A percentile compares a stretch with the other conserved stretches of the same genome.
phyloP scores from a whole-genome alignment of 2,113 vertebrate species.

The Thryonomys swinderianus region DNA sequence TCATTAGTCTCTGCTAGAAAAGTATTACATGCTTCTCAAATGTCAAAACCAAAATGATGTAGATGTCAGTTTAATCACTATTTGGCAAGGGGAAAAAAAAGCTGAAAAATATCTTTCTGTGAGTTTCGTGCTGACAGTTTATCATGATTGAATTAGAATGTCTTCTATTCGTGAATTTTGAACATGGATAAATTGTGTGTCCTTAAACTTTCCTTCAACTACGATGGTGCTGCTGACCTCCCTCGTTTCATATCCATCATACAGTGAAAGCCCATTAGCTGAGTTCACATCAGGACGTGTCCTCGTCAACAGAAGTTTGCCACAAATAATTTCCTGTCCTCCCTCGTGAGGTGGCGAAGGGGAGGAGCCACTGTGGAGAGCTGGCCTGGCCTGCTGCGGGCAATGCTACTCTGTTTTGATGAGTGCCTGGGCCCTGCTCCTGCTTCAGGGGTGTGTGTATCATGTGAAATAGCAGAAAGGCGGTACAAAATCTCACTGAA shows the following conservation, averaged over 20 bases:
- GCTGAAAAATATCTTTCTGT: constrained; percentile 71
- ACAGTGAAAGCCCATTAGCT: constrained; percentile 57
- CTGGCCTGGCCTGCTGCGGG: constrained; percentile 7
- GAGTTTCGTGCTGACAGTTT: constrained; percentile 75
- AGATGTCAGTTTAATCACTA: constrained; percentile 70
- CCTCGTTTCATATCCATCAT: constrained; percentile 65
- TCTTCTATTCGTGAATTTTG: constrained; percentile 76
- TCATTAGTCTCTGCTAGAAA: constrained; percentile 71
- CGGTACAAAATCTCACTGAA: constrained; percentile 50
- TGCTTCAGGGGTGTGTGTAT: background rate
- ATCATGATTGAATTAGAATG: constrained; percentile 76
- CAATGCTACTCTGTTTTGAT: background rate
- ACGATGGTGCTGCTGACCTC: constrained; percentile 25
- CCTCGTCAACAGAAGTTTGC: constrained; percentile 41
- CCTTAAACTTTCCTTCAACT: constrained; percentile 81
- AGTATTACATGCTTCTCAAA: constrained; percentile 78
- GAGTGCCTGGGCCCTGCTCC: background rate
- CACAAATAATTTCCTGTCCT: background rate
- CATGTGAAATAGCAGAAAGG: background rate
- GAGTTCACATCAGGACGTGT: constrained; percentile 63
- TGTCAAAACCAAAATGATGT: constrained; percentile 77
- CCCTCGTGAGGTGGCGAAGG: background rate
- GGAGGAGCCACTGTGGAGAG: background rate
- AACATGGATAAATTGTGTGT: constrained; percentile 71
- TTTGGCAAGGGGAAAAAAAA: constrained; percentile 67